Evolutionary conservation across 2,888 invertebrate species (phyloP), one percentile per base, ranked within the genome.

Genomic region (Zonitis immaculata): DNA sequence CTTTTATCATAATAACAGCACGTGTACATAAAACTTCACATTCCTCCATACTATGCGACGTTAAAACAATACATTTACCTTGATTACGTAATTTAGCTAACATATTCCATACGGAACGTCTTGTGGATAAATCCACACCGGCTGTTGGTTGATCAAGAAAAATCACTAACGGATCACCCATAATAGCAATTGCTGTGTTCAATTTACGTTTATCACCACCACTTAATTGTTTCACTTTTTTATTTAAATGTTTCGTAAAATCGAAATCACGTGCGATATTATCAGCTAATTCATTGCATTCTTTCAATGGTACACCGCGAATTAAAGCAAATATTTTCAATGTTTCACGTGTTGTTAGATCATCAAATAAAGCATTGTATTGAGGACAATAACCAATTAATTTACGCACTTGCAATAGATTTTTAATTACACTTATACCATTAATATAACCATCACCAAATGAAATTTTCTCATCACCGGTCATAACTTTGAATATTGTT

Each of bases 41-140:
- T 75, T 91, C 91, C 75, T 90, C 90, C 89, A 91, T 90, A 71
- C 88, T 89, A 77, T 90, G 89, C 42, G 91, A 91, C 14, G 93
- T 93, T 53, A 93, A 79, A 54, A 93, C 80, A 49, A 93, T 83
- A 52, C 89, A 86, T 69, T 83, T 83, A 0, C 91, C 91, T 2
- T 82, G 78, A 52, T 85, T 84, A 44, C 88, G 79, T 35, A 87
- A 82, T 52, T 82, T 80, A 57, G 82, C 80, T 26, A 91, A 80
- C 11, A 86, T 85, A 64, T 87, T 80, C 93, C 93, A 93, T 9
- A 94, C 80, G 56, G 87, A 84, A 50, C 92, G 79, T 65, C 90
- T 84, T 3, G 91, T 88, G 1, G 86, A 87, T 1, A 90, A 87
- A 69, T 92, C 91, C 78, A 90, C 88, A 30, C 89, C 89, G 8